Base-by-base conservation (phyloP, 2,888 invertebrate genomes). In the Hetaerina titia region DNA sequence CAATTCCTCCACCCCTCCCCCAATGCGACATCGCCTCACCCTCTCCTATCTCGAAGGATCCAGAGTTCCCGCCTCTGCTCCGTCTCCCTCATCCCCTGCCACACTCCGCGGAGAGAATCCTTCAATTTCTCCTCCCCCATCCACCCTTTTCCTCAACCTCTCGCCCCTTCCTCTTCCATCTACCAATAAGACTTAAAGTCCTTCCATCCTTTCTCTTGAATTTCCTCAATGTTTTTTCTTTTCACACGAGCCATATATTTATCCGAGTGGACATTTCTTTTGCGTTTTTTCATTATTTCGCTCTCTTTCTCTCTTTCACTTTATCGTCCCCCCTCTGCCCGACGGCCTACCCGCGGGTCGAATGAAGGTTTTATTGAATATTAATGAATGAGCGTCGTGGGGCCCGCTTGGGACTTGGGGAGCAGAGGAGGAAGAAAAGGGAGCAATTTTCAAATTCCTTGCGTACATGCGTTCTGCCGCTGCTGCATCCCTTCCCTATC, bases 131-230 rank as follows among this genome's bases (percentile, higher is more conserved):
- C 9, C 95, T 64, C 9, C 60, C 11, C 22, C 19, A 87, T 56
- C 45, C 89, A 69, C 95, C 95, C 94, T 31, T 94, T 94, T 89
- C 17, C 57, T 31, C 95, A 60, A 60, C 94, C 95, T 94, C 95
- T 87, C 95, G 90, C 95, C 95, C 95, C 95, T n/a, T 11, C 15
- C 45, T 60, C 74, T 58, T 19, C 81, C 31, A n/a, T 74, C 69
- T 45, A 25, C 69, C 22, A 74, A 60, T 81, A 57, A 56, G 22
- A 94, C 90, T 63, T 45, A 58, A 90, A 88, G 56, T 88, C 88
- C 45, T 88, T 57, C 56, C 57, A 45, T 17, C 88, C 88, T 31
- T 45, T 88, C 15, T n/a, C 19, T 9, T 5, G n/a, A 69, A n/a
- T 69, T 69, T 81, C 22, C 81, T 15, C 31, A 19, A 31, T 15